These are phyloP conservation scores for Rhingia campestris DNA, from an alignment of 2,888 invertebrate genomes.

Conservation along the genomic window DNA sequence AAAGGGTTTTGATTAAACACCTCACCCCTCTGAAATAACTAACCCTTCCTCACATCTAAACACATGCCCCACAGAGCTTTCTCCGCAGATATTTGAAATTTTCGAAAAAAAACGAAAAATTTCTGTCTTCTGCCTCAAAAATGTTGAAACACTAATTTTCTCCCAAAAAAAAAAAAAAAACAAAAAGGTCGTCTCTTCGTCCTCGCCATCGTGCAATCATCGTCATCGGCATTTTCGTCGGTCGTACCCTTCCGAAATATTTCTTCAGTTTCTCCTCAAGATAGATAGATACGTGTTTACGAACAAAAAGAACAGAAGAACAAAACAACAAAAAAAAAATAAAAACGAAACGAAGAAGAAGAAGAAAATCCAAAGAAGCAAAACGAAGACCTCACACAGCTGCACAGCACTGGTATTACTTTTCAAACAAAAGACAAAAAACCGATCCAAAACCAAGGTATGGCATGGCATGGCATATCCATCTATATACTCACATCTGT, in stretches of 20 bases:
- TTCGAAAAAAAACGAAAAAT: constrained; percentile 13
- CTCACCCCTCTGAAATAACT: too few relatives aligned
- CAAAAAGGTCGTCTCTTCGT: constrained; percentile 23
- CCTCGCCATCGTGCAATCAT: constrained; percentile 28
- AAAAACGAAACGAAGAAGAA: constrained; percentile 24
- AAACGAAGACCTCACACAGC: constrained; percentile 72
- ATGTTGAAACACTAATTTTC: constrained; percentile 10
- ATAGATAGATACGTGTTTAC: constrained; percentile 64
- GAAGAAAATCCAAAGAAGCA: constrained; percentile 48
- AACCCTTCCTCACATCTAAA: too few relatives aligned
- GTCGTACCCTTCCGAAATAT: constrained; percentile 56
- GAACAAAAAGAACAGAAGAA: constrained; percentile 60
- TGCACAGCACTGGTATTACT: constrained; percentile 71
- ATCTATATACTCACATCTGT: constrained; percentile 9
- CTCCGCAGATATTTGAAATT: not conserved
- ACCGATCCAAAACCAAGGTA: constrained; percentile 59
- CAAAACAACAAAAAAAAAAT: constrained; percentile 27
- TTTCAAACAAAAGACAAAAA: constrained; percentile 70
- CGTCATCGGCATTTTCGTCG: constrained; percentile 37
- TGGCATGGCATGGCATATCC: constrained; percentile 15
- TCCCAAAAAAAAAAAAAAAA: not conserved
- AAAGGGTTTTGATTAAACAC: too few relatives aligned
- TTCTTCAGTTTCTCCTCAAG: constrained; percentile 37
- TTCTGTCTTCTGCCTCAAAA: not conserved
- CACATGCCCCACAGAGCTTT: too few relatives aligned